Conservation (phyloP, 2,797 vertebrate species). For the Tarsius wallacei region DNA sequence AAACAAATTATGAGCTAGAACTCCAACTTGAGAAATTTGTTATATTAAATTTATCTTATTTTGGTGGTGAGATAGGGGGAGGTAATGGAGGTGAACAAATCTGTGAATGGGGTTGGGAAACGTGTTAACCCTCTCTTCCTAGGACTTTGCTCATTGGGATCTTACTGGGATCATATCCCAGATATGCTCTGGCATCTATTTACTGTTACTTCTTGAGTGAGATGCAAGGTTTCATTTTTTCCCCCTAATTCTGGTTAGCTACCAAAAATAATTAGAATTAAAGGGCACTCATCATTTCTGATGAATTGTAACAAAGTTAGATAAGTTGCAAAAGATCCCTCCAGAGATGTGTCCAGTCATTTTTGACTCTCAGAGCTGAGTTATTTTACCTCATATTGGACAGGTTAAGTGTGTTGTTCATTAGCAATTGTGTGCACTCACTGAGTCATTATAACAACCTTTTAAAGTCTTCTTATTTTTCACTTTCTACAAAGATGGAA, state of each 20-base stretch:
- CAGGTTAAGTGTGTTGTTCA: not conserved
- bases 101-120: accelerated
- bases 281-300: not conserved
- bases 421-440: not conserved
- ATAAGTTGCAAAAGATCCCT: not conserved
- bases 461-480: not conserved
- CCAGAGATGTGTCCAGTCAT: not conserved
- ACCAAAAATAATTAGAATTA: constrained; percentile 10
- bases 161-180: not conserved
- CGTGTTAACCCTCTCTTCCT: not conserved
- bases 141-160: not conserved
- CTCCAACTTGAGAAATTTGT: not conserved
- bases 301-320: constrained; percentile 11
- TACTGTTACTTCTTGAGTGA: not conserved
- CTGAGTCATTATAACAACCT: not conserved
- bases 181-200: not conserved
- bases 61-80: accelerated
- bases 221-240: not conserved
- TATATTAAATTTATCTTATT: not conserved
- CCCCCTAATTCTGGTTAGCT: not conserved
- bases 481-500: not conserved
- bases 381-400: not conserved
- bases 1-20: not conserved
- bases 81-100: not conserved
- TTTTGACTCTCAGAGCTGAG: not conserved